Conservation (phyloP, 2,797 vertebrate genomes). For the Zenarchopterus dispar region DNA sequence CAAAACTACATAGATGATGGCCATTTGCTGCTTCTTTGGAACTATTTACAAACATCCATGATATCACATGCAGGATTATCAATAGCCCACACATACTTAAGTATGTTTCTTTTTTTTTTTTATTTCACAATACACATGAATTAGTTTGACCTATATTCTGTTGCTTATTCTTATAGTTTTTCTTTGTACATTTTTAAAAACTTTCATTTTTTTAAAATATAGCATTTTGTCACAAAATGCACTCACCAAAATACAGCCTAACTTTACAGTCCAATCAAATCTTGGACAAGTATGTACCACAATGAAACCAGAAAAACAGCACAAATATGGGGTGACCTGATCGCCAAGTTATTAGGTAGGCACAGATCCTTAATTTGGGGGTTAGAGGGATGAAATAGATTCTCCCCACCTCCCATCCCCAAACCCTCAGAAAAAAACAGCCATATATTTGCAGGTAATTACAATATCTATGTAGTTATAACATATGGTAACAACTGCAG, state of each 20-base stretch:
- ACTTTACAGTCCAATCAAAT: conserved; percentile 59
- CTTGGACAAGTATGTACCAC: conserved; percentile 40
- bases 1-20: conserved; percentile 76
- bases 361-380: neutral
- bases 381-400: neutral
- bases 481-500: conserved; percentile 69
- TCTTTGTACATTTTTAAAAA: conserved; percentile 24
- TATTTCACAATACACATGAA: conserved; percentile 52
- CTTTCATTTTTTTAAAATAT: conserved; percentile 39
- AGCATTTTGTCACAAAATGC: conserved; percentile 49
- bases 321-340: neutral
- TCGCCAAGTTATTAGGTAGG: neutral
- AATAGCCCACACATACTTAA: conserved; percentile 66
- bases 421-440: conserved; percentile 31
- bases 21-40: conserved; percentile 69
- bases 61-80: conserved; percentile 78
- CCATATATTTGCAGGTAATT: conserved; percentile 70
- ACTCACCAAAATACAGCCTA: conserved; percentile 61
- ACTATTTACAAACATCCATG: conserved; percentile 73
- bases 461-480: conserved; percentile 69
- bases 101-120: conserved; percentile 52
- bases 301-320: conserved; percentile 34
- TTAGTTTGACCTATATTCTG: conserved; percentile 34
- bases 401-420: too few species aligned
- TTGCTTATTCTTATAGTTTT: conserved; percentile 15